These are phyloP conservation scores for Acleris emargana DNA, from an alignment of 2,888 invertebrate genomes.

Conservation along the genomic window DNA sequence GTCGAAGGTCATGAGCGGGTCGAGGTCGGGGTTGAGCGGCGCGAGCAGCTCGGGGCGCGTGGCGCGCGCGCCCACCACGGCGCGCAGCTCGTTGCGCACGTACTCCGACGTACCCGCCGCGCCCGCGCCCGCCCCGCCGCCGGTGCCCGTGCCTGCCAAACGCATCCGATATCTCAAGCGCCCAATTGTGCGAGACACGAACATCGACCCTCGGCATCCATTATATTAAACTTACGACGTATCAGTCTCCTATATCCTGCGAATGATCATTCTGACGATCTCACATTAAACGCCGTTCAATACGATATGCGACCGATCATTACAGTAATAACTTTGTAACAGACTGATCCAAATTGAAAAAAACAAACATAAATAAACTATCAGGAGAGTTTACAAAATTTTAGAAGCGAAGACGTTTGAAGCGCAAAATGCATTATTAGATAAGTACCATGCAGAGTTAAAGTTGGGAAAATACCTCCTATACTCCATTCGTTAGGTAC, in stretches of 20 bases:
- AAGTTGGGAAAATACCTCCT: conserved; percentile 45
- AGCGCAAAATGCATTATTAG: conserved; percentile 51
- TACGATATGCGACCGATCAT: not conserved
- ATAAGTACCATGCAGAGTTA: conserved; percentile 57
- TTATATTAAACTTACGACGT: too few species aligned
- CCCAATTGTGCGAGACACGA: too few species aligned
- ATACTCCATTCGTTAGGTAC: not conserved
- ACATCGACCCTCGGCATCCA: too few species aligned
- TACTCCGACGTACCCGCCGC: conserved; percentile 89
- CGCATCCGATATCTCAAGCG: not conserved
- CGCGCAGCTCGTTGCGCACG: conserved; percentile 95
- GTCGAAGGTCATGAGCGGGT: conserved; percentile 88
- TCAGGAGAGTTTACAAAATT: conserved; percentile 20
- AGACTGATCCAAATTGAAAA: conserved; percentile 48
- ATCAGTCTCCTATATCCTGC: too few species aligned
- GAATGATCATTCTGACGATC: not conserved
- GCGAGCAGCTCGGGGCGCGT: conserved; percentile 77
- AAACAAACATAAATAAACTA: conserved; percentile 22
- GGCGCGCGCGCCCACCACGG: conserved; percentile 93
- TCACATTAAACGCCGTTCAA: not conserved
- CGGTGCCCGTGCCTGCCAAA: not conserved
- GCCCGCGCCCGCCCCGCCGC: conserved; percentile 32
- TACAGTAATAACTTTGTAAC: conserved; percentile 19
- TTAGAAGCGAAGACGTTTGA: conserved; percentile 48
- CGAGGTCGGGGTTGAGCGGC: conserved; percentile 85